Evolutionary conservation across 2,888 invertebrate species (phyloP).

Genomic region (Kuschelorhynchus macadamiae): DNA sequence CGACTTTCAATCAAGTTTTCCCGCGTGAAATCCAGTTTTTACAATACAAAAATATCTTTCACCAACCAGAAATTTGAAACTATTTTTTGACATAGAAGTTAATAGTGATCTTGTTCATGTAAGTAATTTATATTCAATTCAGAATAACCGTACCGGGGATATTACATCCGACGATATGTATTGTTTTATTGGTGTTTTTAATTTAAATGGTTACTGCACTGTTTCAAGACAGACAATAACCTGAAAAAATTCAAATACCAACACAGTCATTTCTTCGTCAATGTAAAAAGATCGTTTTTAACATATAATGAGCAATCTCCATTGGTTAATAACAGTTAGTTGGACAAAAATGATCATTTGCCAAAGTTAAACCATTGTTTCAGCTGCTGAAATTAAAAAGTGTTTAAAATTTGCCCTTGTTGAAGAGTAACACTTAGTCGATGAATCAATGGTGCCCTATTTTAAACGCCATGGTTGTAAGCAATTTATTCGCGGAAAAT

Average conservation of each 20-base stretch:
- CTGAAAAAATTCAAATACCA: constrained; percentile 56
- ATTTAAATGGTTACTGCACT: constrained; percentile 55
- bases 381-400: constrained; percentile 52
- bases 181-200: constrained; percentile 54
- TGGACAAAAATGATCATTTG: constrained; percentile 56
- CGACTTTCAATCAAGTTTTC: constrained; percentile 7
- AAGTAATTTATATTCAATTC: no score
- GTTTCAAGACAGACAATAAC: constrained; percentile 54
- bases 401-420: constrained; percentile 56
- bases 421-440: constrained; percentile 59
- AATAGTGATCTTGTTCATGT: no score
- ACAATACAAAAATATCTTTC: no score
- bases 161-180: constrained; percentile 40
- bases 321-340: constrained; percentile 56
- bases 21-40: constrained; percentile 7
- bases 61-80: no score
- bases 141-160: constrained; percentile 31
- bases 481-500: constrained; percentile 56
- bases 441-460: constrained; percentile 63
- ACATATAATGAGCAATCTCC: constrained; percentile 57
- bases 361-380: constrained; percentile 58
- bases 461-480: constrained; percentile 52
- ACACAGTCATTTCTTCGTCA: constrained; percentile 53
- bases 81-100: no score
- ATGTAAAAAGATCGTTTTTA: constrained; percentile 59